Base-by-base conservation (phyloP, 2,113 vertebrate species). In the Phylloscopus trochiloides region DNA sequence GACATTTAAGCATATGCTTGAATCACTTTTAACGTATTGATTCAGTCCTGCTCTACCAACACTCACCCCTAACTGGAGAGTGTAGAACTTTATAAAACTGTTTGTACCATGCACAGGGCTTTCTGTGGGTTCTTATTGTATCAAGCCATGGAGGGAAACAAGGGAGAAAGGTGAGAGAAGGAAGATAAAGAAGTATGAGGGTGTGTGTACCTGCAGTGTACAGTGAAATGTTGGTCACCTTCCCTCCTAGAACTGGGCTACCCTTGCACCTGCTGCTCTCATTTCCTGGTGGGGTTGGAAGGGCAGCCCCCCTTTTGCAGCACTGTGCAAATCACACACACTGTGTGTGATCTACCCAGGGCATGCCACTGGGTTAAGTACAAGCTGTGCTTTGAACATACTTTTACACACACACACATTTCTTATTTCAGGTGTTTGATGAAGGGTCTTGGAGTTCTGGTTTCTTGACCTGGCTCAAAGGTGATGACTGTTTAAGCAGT, bases 1-100 rank as follows among this genome's bases (percentile, higher is more conserved):
- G 86, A 96, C 76, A 81, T 92, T 90, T 80, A 93, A 93, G 31
- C 82, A 80, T 92, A 94, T 74, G 51, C 65, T 94, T 76, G 83
- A 93, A 93, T 90, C 63, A 47, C 2, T 72, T 86, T 73, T 74
- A 88, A 73, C 5, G 5, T 90, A 93, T 55, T 67, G 72, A 94
- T 92, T 94, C 48, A 42, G 47, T 81, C 48, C 48, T 78, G 12
- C 76, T 88, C 45, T 90, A 54, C 51, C 40, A 88, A n/a, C 1
- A 4, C 31, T 79, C 22, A 54, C 16, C 10, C 55, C 67, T 51
- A 47, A 83, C 38, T 51, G 38, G 51, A 70, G 22, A 67, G 26
- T 0, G 0, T 13, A 54, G 47, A 92, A 54, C 43, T 66, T 77
- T 14, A 10, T 75, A 63, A 43, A 76, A 47, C 32, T 83, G 50